These are phyloP conservation scores for Eupelmus urozonus DNA, from an alignment of 2,888 invertebrate genomes.

Conservation along the genomic window DNA sequence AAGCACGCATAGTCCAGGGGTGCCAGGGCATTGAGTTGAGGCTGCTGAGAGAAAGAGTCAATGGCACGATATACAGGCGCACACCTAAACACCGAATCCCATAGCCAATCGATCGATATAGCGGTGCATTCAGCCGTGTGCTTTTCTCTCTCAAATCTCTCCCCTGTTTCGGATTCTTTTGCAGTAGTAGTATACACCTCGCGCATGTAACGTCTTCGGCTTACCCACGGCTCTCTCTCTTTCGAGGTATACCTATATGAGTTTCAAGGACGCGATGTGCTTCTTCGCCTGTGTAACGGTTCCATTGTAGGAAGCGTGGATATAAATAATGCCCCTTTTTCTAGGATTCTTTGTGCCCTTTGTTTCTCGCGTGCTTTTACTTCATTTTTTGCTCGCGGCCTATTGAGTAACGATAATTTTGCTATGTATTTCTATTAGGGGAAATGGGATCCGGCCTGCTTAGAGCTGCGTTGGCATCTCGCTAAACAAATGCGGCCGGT, in stretches of 20 bases:
- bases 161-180: conserved; percentile 17
- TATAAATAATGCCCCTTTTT: neutral
- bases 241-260: no score
- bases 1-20: neutral
- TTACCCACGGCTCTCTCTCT: neutral
- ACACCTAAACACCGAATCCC: conserved; percentile 45
- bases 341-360: neutral
- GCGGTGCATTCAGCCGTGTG: conserved; percentile 43
- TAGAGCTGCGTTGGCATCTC: no score
- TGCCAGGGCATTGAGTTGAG: neutral
- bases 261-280: conserved; percentile 22
- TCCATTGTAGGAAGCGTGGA: neutral
- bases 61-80: no score
- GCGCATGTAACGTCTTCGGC: conserved; percentile 22
- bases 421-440: no score
- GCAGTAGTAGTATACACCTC: no score
- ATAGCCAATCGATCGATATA: conserved; percentile 56
- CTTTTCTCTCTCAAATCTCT: conserved; percentile 14
- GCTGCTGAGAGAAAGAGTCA: neutral
- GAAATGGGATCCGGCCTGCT: no score
- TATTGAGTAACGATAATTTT: no score
- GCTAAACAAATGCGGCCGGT: no score
- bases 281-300: conserved; percentile 29
- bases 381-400: no score
- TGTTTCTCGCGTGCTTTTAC: no score